Evolutionary conservation across 2,797 vertebrate genomes (phyloP), one percentile per base, ranked within the genome.

Genomic region (Malurus splendens): DNA sequence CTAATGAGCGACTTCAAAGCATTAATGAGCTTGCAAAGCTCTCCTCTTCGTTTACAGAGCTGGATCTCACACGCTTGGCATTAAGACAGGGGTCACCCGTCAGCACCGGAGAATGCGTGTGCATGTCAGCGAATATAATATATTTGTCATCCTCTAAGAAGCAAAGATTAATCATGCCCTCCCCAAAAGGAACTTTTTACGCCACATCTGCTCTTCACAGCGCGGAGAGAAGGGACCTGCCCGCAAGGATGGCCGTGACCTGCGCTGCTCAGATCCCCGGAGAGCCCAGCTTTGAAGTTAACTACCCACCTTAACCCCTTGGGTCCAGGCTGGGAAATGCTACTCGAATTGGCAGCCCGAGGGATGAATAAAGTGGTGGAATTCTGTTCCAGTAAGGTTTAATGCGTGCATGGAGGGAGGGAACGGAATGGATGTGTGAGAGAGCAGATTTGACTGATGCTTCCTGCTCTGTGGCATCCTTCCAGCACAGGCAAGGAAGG

Each of bases 1-100:
- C 77, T 96, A 96, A 96, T 95, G 94, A 96, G 95, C 16, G 18
- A 94, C 94, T 95, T 96, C 94, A 95, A 96, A 95, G 95, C 94
- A 90, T 94, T 96, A 96, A 96, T 96, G 93, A 96, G 94, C 93
- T 95, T 94, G 87, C 93, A 91, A 91, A 95, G 83, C 92, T 95
- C 92, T 95, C 82, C 91, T 94, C 90, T 95, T 93, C 80, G 4
- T 95, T 96, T 95, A 94, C 93, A 93, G 89, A 94, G 82, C 87
- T 73, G 91, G 89, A 84, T 90, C 93, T 93, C n/a, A n/a, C 44
- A 71, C 0, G 14, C 77, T 92, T 95, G 92, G 91, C 93, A 82
- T 93, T 95, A 92, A 95, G 95, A 96, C 90, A 95, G 82, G 86
- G 94, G 94, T 96, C 95, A 94, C 86, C 88, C 72, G 0, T 94